phyloP scores from a whole-genome alignment of 2,888 invertebrate genomes.

The Dyspetes luteomarginatus region DNA sequence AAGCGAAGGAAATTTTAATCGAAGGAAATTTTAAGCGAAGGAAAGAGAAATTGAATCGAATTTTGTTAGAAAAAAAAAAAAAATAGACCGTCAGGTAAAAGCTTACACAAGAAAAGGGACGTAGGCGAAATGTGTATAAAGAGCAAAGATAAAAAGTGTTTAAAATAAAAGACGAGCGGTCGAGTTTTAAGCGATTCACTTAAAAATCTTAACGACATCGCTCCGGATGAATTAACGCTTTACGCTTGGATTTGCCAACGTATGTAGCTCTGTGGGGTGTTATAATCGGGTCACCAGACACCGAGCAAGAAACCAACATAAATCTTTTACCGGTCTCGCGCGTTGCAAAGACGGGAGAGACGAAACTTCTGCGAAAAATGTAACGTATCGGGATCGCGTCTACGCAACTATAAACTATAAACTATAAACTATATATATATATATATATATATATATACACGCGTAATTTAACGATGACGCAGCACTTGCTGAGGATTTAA shows the following conservation, averaged over 20 bases:
- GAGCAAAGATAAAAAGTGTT: not conserved
- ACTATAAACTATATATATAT: no score
- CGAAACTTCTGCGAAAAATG: conserved; percentile 59
- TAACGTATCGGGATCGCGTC: conserved; percentile 19
- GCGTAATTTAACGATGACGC: not conserved
- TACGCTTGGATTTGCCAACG: conserved; percentile 4
- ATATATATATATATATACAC: no score
- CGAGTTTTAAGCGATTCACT: conserved; percentile 16
- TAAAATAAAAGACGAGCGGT: not conserved
- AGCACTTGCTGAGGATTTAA: no score
- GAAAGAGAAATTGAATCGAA: no score
- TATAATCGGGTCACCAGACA: conserved; percentile 79
- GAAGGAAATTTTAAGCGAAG: no score
- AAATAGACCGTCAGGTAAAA: not conserved
- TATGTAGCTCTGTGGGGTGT: conserved; percentile 43
- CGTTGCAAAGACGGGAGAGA: conserved; percentile 21
- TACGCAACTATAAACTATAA: not conserved
- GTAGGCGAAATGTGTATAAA: not conserved
- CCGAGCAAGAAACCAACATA: conserved; percentile 73
- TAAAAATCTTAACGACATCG: not conserved
- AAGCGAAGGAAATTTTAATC: no score
- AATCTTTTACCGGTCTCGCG: conserved; percentile 62
- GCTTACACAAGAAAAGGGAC: conserved; percentile 5
- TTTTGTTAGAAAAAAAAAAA: no score
- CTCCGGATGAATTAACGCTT: conserved; percentile 65